phyloP scores from a whole-genome alignment of 2,113 vertebrate genomes.

The Archilochus colubris region DNA sequence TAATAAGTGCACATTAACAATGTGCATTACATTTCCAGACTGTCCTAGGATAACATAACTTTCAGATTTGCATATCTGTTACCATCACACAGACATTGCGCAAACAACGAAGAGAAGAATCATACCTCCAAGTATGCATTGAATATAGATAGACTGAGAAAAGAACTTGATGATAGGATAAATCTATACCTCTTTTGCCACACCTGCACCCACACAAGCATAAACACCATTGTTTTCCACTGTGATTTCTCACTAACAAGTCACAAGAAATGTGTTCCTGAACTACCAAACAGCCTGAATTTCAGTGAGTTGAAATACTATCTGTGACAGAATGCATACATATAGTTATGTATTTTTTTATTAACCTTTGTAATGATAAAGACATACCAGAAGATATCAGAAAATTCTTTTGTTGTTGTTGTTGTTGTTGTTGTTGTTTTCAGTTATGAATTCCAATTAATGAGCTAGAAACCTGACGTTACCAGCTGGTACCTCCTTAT shows the following conservation, averaged over 20 bases:
- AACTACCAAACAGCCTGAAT: background rate
- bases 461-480: background rate
- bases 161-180: background rate
- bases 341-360: background rate
- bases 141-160: background rate
- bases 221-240: background rate
- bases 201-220: background rate
- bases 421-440: background rate
- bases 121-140: background rate
- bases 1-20: background rate
- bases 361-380: background rate
- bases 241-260: background rate
- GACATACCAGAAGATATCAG: background rate
- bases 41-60: background rate
- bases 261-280: background rate
- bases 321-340: background rate
- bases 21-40: background rate
- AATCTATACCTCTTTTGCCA: background rate
- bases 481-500: background rate
- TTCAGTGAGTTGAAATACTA: background rate
- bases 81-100: background rate
- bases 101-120: background rate
- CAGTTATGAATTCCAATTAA: background rate
- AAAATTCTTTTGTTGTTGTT: background rate
- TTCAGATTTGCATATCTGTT: background rate